Percentiles rank a stretch among this genome's conserved stretches.
These are phyloP conservation scores for Setophaga coronata DNA, from an alignment of 2,113 vertebrate genomes.

Conservation along the genomic window DNA sequence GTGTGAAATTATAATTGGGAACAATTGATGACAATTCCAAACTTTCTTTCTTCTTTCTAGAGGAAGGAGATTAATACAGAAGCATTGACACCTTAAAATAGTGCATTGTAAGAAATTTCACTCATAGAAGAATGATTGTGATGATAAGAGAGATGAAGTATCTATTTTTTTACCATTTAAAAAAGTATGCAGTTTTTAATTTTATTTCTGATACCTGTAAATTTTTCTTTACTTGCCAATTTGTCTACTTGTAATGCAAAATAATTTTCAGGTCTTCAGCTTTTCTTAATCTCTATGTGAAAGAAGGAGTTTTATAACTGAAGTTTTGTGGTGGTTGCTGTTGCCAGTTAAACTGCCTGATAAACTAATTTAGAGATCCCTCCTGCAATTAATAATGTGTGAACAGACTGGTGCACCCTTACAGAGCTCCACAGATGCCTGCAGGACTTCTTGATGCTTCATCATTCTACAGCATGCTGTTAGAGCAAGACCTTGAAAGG, in stretches of 20 bases:
- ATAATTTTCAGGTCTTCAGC: not conserved
- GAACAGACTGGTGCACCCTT: not conserved
- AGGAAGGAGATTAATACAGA: not conserved
- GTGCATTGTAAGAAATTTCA: not conserved
- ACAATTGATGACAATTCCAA: not conserved
- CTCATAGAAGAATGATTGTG: not conserved
- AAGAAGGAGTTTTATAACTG: not conserved
- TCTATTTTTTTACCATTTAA: not conserved
- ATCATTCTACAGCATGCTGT: not conserved
- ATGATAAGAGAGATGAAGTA: not conserved
- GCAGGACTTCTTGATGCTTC: not conserved
- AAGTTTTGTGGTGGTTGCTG: not conserved
- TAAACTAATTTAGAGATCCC: not conserved
- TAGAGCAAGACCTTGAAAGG: not conserved
- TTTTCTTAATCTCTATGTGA: not conserved
- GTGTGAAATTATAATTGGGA: not conserved
- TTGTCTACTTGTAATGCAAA: not conserved
- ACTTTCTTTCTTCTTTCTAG: not conserved
- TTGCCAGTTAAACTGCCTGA: not conserved
- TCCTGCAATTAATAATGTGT: not conserved
- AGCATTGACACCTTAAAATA: not conserved
- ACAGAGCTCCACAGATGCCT: not conserved
- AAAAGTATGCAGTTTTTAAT: not conserved
- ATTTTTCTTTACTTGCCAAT: not conserved
- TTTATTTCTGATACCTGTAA: not conserved